phyloP scores from a whole-genome alignment of 2,113 vertebrate genomes.

The Hippocampus guttulatus region DNA sequence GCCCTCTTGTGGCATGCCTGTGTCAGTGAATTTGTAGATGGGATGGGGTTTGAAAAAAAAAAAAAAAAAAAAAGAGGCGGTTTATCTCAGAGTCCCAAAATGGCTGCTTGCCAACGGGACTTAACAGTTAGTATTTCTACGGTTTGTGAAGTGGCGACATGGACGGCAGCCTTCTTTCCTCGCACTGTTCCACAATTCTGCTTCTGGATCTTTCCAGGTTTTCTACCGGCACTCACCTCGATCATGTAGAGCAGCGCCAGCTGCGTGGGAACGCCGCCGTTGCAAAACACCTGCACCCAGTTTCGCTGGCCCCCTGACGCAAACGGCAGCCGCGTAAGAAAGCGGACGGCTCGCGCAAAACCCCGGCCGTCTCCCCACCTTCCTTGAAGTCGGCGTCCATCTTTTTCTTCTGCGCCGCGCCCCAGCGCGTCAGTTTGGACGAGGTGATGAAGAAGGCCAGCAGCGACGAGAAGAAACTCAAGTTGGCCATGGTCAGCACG shows the following conservation, averaged over 20 bases:
- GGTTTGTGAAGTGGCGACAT: background rate
- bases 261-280: conserved; percentile 89
- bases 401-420: conserved; percentile 79
- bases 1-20: background rate
- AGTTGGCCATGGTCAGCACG: conserved; percentile 89
- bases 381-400: conserved; percentile 92
- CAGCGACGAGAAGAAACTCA: conserved; percentile 88
- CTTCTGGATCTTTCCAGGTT: too few species aligned
- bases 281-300: conserved; percentile 95
- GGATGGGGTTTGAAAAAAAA: too few species aligned
- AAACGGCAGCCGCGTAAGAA: background rate
- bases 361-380: conserved; percentile 66
- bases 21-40: too few species aligned
- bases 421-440: conserved; percentile 92
- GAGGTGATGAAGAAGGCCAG: conserved; percentile 89
- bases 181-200: too few species aligned
- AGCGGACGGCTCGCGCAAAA: background rate
- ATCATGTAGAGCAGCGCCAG: conserved; percentile 95
- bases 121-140: too few species aligned
- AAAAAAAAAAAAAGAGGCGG: too few species aligned
- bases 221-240: conserved; percentile 62
- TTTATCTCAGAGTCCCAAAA: too few species aligned
- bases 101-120: too few species aligned
- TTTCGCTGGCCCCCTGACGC: conserved; percentile 88
- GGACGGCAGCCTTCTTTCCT: background rate